Evolutionary conservation across 2,888 invertebrate genomes (phyloP).

Genomic region (Sphecodes monilicornis): DNA sequence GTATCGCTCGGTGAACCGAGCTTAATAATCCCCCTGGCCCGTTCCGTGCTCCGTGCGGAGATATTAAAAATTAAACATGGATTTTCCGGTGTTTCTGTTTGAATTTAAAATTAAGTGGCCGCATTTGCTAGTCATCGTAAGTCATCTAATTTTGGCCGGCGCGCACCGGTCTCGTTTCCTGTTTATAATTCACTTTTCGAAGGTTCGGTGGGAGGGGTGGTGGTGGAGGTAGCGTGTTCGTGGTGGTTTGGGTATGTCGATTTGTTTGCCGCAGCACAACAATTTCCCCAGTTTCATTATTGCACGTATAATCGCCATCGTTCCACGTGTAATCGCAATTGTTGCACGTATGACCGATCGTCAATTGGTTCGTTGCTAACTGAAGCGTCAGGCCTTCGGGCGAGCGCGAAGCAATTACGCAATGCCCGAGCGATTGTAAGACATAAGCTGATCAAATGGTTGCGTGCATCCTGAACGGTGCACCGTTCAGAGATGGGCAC

Average conservation of each 20-base stretch:
- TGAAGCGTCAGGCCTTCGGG: conserved; percentile 59
- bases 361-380: conserved; percentile 63
- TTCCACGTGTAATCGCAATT: conserved; percentile 62
- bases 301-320: conserved; percentile 61
- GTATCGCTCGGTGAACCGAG: neutral
- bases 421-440: conserved; percentile 58
- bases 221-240: neutral
- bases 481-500: conserved; percentile 18
- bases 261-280: conserved; percentile 45
- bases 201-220: neutral
- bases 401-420: conserved; percentile 59
- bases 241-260: neutral
- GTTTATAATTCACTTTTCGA: conserved; percentile 39
- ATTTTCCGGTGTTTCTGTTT: neutral
- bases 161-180: neutral
- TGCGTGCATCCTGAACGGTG: conserved; percentile 20
- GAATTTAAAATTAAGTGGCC: neutral
- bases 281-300: conserved; percentile 59
- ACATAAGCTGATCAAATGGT: conserved; percentile 63
- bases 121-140: conserved; percentile 1
- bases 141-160: conserved; percentile 7
- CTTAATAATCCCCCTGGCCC: neutral
- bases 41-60: neutral
- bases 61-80: conserved; percentile 2
- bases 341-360: conserved; percentile 64